phyloP scores from a whole-genome alignment of 2,888 invertebrate genomes.

The Lapara coniferarum region DNA sequence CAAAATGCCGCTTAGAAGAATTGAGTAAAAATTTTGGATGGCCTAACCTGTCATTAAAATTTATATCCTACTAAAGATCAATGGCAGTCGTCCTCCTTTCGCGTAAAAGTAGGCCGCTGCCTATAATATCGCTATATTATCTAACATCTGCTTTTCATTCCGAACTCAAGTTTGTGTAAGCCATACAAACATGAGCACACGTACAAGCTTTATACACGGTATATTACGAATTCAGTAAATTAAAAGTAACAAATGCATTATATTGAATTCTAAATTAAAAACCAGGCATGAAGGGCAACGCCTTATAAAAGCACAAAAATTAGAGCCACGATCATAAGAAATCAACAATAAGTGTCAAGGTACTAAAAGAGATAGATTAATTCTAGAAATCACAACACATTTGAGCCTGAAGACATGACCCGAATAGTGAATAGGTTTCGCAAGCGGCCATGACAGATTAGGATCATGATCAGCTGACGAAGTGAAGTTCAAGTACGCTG shows the following conservation, averaged over 20 bases:
- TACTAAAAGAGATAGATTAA: conserved; percentile 38
- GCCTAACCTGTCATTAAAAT: too few relatives aligned
- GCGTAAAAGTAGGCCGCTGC: conserved; percentile 16
- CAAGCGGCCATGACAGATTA: conserved; percentile 58
- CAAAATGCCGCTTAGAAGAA: too few relatives aligned
- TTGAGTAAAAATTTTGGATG: too few relatives aligned
- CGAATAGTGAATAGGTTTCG: conserved; percentile 54
- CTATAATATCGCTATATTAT: background rate
- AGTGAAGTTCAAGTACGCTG: conserved; percentile 65
- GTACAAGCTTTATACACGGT: background rate
- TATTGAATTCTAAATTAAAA: background rate
- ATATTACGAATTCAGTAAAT: background rate
- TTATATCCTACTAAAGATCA: background rate
- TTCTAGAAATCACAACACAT: conserved; percentile 52
- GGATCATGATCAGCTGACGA: conserved; percentile 36
- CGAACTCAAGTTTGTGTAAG: conserved; percentile 15
- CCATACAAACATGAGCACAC: background rate
- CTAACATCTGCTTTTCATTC: conserved; percentile 17
- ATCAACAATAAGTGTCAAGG: conserved; percentile 46
- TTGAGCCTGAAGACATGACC: conserved; percentile 59
- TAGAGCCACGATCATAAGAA: conserved; percentile 5
- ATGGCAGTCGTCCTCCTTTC: conserved; percentile 14
- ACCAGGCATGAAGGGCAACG: background rate
- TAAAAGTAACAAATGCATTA: background rate
- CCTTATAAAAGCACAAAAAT: background rate